Percentiles rank a stretch among this genome's conserved stretches.
Evolutionary conservation across 2,888 invertebrate species (phyloP).

Genomic region (Trachelus iudaicus): DNA sequence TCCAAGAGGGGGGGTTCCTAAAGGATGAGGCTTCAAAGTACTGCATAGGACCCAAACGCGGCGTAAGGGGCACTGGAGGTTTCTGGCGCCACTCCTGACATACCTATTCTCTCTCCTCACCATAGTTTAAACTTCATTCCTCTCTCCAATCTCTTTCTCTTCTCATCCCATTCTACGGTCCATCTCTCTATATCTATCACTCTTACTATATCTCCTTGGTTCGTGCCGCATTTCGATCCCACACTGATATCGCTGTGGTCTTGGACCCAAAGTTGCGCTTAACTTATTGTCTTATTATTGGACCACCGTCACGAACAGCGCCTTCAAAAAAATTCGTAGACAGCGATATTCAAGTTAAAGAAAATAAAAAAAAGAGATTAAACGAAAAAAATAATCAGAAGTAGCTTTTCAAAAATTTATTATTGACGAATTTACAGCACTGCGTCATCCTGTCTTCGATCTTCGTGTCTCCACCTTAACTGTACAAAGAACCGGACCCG

Average conservation of each 20-base stretch:
- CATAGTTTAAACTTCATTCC: conserved; percentile 24
- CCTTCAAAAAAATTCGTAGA: neutral
- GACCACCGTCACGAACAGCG: conserved; percentile 56
- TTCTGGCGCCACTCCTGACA: conserved; percentile 51
- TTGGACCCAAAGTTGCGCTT: conserved; percentile 37
- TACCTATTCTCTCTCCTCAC: conserved; percentile 37
- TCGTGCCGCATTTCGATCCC: conserved; percentile 50
- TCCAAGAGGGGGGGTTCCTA: neutral
- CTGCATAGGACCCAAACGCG: neutral
- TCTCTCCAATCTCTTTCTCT: conserved; percentile 17
- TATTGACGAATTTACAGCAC: neutral
- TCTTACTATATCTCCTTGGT: conserved; percentile 31
- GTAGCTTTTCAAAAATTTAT: neutral
- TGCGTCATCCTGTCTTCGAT: neutral
- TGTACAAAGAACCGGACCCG: neutral
- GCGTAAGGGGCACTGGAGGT: neutral
- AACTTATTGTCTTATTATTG: conserved; percentile 63
- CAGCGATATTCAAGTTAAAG: neutral
- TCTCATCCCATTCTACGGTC: conserved; percentile 13
- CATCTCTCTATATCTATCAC: conserved; percentile 12
- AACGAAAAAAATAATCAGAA: neutral
- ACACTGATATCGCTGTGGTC: conserved; percentile 47
- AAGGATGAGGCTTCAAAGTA: neutral
- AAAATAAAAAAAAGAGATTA: neutral
- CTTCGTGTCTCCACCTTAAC: neutral